Evolutionary conservation across 2,888 invertebrate genomes (phyloP).

Genomic region (Octodonta nipae): DNA sequence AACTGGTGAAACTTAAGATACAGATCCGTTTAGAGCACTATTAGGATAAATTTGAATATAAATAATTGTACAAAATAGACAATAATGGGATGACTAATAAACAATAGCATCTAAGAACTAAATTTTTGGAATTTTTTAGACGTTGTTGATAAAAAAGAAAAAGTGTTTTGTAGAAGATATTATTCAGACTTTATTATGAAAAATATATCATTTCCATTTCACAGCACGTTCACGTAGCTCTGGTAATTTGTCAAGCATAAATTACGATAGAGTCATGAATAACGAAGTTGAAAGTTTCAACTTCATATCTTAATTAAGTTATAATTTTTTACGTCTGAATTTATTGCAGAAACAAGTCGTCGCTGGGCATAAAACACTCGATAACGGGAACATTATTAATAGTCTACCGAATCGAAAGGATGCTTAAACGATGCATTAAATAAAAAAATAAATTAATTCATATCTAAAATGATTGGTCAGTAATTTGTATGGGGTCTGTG

Average conservation of each 20-base stretch:
- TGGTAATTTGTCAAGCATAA: slow-evolving; percentile 1
- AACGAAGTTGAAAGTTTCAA: not conserved
- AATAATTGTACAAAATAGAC: too few species aligned
- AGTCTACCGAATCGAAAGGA: slow-evolving; percentile 2
- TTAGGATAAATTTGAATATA: too few species aligned
- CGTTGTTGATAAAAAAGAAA: too few species aligned
- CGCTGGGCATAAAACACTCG: not conserved
- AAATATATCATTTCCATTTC: too few species aligned
- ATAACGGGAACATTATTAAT: not conserved
- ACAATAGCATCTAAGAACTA: too few species aligned
- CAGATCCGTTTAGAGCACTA: too few species aligned
- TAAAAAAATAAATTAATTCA: slow-evolving; percentile 16
- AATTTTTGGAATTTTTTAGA: too few species aligned
- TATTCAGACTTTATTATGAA: too few species aligned
- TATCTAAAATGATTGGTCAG: slow-evolving; percentile 15
- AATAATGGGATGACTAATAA: too few species aligned
- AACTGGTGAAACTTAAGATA: too few species aligned
- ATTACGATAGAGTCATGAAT: slow-evolving; percentile 1
- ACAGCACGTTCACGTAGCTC: not conserved
- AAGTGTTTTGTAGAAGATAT: too few species aligned
- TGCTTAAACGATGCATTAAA: not conserved
- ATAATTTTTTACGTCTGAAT: slow-evolving; percentile 1
- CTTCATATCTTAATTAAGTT: slow-evolving; percentile 1
- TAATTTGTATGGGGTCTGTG: slow-evolving; percentile 17
- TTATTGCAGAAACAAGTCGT: slow-evolving; percentile 1